phyloP scores from a whole-genome alignment of 2,113 vertebrate species.

The Symphodus melops region DNA sequence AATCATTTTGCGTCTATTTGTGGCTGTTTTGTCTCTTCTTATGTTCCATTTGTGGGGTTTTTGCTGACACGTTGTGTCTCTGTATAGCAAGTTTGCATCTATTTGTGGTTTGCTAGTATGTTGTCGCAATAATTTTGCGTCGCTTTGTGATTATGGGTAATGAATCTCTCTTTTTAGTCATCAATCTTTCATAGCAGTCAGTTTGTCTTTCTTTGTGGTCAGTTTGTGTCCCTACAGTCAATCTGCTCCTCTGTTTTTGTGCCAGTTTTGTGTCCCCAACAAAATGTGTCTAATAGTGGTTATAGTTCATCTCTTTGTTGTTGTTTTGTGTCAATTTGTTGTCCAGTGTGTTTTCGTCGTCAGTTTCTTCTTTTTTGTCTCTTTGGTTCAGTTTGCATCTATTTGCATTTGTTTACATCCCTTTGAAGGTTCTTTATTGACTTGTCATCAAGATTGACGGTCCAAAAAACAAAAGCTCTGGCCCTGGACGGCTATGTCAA shows the following conservation, averaged over 20 bases:
- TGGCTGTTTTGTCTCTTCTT: neutral
- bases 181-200: no score
- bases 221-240: neutral
- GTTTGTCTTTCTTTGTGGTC: neutral
- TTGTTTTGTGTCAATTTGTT: neutral
- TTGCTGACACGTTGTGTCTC: neutral
- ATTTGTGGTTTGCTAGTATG: neutral
- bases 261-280: neutral
- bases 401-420: neutral
- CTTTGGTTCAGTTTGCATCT: neutral
- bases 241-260: neutral
- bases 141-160: no score
- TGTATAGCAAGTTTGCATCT: neutral
- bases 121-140: neutral
- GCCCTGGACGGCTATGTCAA: no score
- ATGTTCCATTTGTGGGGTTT: neutral
- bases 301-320: neutral
- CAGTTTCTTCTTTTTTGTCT: neutral
- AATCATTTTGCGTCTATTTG: neutral
- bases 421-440: neutral
- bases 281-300: no score
- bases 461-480: neutral
- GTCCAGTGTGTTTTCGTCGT: neutral
- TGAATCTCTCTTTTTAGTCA: no score
- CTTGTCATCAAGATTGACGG: neutral